Conservation (phyloP, 2,113 vertebrate species). For the Polyodon spathula region DNA sequence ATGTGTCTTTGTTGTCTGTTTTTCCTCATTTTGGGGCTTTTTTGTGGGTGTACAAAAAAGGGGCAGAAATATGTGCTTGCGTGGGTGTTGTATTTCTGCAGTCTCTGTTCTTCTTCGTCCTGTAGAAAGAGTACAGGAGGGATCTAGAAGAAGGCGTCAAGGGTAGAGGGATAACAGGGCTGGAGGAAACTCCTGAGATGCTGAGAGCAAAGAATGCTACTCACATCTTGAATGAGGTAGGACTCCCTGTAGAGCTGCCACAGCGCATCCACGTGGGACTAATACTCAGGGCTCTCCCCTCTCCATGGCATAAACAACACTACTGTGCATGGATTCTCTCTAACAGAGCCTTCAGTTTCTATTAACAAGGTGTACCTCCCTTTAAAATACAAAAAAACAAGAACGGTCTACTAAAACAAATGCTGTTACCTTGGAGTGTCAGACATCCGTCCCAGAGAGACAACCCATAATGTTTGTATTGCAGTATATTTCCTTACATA, state of each 20-base stretch:
- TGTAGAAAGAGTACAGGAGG: conserved; percentile 92
- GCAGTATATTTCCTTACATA: neutral
- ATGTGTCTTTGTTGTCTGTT: conserved; percentile 16
- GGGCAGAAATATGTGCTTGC: conserved; percentile 30
- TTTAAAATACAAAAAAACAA: conserved; percentile 12
- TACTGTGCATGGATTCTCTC: conserved; percentile 28
- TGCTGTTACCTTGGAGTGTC: conserved; percentile 14
- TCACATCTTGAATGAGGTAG: conserved; percentile 91
- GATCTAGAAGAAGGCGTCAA: conserved; percentile 95
- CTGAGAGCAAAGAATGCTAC: conserved; percentile 93
- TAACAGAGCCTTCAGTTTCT: conserved; percentile 4
- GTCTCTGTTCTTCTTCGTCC: conserved; percentile 48
- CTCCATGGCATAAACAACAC: conserved; percentile 30
- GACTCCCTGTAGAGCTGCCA: conserved; percentile 26
- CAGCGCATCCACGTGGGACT: conserved; percentile 24
- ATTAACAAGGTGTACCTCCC: conserved; percentile 23
- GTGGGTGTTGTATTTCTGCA: conserved; percentile 36
- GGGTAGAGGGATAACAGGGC: conserved; percentile 81
- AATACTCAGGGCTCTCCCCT: conserved; percentile 24
- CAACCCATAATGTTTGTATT: conserved; percentile 6
- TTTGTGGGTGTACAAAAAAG: conserved; percentile 9
- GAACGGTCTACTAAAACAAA: conserved; percentile 18
- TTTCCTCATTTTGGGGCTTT: conserved; percentile 17
- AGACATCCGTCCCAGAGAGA: neutral
- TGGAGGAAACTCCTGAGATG: conserved; percentile 95